A percentile compares a stretch with the other conserved stretches of the same genome.
Evolutionary conservation across 2,797 vertebrate genomes (phyloP).

Genomic region (Atherinosoma microstoma): DNA sequence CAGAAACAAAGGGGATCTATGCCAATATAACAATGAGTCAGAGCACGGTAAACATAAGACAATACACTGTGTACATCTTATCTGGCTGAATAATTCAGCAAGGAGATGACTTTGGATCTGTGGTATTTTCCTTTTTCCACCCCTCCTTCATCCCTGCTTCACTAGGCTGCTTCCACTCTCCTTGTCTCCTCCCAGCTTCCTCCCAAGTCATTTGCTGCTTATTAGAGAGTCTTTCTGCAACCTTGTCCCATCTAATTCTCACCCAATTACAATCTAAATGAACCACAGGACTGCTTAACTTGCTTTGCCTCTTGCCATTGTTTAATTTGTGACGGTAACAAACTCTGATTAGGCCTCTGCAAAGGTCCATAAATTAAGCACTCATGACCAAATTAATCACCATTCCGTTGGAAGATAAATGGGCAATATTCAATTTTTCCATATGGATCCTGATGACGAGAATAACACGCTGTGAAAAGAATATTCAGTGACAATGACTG

Average conservation of each 20-base stretch:
- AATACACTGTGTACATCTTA: neutral
- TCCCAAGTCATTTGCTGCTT: conserved; percentile 65
- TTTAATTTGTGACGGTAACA: conserved; percentile 80
- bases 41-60: neutral
- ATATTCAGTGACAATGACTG: conserved; percentile 8
- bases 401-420: conserved; percentile 57
- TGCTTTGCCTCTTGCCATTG: conserved; percentile 74
- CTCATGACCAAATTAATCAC: conserved; percentile 72
- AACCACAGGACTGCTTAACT: conserved; percentile 75
- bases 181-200: conserved; percentile 36
- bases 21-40: conserved; percentile 3
- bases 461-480: conserved; percentile 29
- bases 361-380: conserved; percentile 76
- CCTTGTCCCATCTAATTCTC: conserved; percentile 76
- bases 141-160: neutral
- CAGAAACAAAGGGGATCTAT: neutral
- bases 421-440: conserved; percentile 63
- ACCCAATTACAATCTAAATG: conserved; percentile 81
- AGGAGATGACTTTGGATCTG: conserved; percentile 14
- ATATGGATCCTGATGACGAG: conserved; percentile 45
- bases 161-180: conserved; percentile 1
- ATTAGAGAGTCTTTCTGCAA: conserved; percentile 73
- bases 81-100: conserved; percentile 19
- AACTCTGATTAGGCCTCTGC: conserved; percentile 71
- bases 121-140: neutral